These are phyloP conservation scores for Esox lucius DNA, from an alignment of 2,797 vertebrate species.

Conservation along the genomic window DNA sequence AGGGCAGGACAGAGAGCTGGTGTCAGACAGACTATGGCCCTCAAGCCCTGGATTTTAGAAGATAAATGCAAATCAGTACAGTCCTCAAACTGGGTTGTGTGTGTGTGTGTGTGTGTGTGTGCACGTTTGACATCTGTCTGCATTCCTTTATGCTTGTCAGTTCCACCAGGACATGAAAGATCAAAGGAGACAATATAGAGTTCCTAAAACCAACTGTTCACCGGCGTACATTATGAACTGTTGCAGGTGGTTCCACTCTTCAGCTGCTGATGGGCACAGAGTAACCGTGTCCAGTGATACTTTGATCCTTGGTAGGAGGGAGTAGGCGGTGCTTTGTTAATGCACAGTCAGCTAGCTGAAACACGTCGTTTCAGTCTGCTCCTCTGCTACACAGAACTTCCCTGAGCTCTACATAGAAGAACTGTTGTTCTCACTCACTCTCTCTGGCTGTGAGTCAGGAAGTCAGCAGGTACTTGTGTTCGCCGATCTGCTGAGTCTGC, in stretches of 20 bases:
- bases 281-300: not conserved
- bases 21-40: too few relatives aligned
- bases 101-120: conserved; percentile 1
- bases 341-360: not conserved
- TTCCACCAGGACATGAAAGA: conserved; percentile 15
- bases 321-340: not conserved
- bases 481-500: conserved; percentile 60
- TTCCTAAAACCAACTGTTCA: conserved; percentile 25
- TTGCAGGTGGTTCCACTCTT: not conserved
- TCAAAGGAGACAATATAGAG: conserved; percentile 22
- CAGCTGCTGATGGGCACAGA: not conserved
- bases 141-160: conserved; percentile 16
- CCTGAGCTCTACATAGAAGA: not conserved
- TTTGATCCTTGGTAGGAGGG: not conserved
- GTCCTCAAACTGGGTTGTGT: conserved; percentile 1
- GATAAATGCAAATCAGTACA: too few relatives aligned
- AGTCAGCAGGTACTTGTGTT: conserved; percentile 76
- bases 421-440: not conserved
- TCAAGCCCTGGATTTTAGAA: too few relatives aligned
- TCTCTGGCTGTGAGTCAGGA: conserved; percentile 59
- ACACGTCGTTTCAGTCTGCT: not conserved
- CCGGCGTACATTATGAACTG: not conserved
- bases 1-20: too few relatives aligned
- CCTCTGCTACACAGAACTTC: not conserved
- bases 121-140: not conserved